Conservation (phyloP, 2,888 invertebrate genomes). For the Cyaniris semiargus region DNA sequence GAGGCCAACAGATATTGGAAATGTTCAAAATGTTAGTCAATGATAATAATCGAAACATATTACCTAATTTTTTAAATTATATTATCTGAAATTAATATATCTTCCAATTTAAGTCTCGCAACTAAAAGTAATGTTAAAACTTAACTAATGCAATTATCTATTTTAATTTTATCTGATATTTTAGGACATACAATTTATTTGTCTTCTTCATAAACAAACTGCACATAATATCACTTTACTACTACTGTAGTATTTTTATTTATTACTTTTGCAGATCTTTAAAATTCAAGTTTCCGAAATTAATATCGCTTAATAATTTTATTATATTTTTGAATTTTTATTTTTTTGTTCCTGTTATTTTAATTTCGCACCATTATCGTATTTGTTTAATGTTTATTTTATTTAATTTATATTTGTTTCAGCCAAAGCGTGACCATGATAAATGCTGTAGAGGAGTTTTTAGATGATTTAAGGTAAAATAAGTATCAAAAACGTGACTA, state of each 20-base stretch:
- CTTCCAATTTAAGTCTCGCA: too few relatives aligned
- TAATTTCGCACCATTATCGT: background rate
- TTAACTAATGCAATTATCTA: too few relatives aligned
- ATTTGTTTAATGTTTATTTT: conserved; percentile 33
- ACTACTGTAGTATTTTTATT: conserved; percentile 3
- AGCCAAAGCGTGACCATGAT: conserved; percentile 51
- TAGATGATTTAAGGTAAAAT: conserved; percentile 71
- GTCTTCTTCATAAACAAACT: too few relatives aligned
- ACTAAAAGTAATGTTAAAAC: too few relatives aligned
- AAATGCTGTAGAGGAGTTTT: conserved; percentile 65
- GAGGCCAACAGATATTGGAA: conserved; percentile 12
- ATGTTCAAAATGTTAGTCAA: background rate
- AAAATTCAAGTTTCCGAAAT: background rate
- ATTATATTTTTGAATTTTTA: background rate
- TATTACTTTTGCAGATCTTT: background rate
- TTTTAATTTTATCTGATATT: too few relatives aligned
- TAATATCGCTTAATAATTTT: background rate
- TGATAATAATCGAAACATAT: background rate
- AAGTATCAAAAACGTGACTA: background rate
- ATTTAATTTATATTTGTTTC: conserved; percentile 40
- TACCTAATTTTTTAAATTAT: background rate
- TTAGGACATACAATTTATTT: too few relatives aligned
- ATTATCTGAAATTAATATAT: background rate
- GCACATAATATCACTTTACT: background rate
- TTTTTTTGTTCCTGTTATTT: background rate